Base-by-base conservation (phyloP, 2,797 vertebrate species). In the Rhynchotus rufescens region DNA sequence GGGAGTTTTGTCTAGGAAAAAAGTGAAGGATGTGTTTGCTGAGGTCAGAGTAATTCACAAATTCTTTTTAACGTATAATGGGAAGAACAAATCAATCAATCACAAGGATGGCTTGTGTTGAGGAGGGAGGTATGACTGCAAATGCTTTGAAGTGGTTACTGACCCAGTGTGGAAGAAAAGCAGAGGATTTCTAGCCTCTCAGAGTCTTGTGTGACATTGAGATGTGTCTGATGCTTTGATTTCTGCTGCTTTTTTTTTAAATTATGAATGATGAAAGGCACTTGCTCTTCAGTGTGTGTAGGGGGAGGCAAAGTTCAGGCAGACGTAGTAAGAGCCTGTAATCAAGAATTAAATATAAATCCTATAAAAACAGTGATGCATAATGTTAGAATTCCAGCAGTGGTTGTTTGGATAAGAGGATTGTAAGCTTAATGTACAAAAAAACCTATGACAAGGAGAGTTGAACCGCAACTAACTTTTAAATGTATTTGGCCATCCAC, bases 1-100 rank as follows among this genome's bases (percentile, higher is more conserved):
- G 94, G 88, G 86, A 90, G 84, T 90, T 93, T 74, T 76, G 59
- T 80, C 88, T 93, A 88, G 79, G 78, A 92, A 90, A 85, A 86
- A 92, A 73, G 36, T 12, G 62, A 67, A 69, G 77, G 71, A 45
- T 74, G 57, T 66, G 26, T 94, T 94, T 96, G 84, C 88, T 84
- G 86, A 92, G 77, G 78, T 89, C 87, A 79, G 65, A 86, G 77
- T 72, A 68, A 84, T 89, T 88, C 68, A 92, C 44, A 54, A 40
- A 91, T 68, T 62, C 32, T 69, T 78, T 65, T 52, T 86, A 8
- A 71, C 78, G 45, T 32, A 66, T 42, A 72, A 9, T 57, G 42
- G 59, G 14, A 10, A 2, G 3, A 1, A 5, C 13, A 28, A 22
- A 36, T 28, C 45, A 73, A 51, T 88, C 52, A 14, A 20, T 68